Evolutionary conservation across 2,113 vertebrate species (phyloP).

Genomic region (Festucalex cinctus): DNA sequence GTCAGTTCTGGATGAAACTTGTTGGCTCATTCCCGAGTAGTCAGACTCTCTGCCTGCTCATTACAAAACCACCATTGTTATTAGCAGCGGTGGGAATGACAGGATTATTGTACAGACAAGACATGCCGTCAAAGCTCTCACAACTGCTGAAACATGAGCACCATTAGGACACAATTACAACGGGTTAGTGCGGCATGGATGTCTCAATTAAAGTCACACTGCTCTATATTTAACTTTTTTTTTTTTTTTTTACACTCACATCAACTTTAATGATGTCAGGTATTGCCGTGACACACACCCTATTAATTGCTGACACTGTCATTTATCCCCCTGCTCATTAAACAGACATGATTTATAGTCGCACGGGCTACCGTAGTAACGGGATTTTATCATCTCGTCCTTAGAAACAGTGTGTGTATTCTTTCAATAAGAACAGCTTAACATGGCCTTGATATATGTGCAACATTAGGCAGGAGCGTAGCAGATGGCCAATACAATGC

Average conservation of each 20-base stretch:
- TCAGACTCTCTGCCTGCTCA: not conserved
- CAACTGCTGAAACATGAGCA: conserved; percentile 42
- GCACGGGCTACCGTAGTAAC: conserved; percentile 48
- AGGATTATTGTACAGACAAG: conserved; percentile 35
- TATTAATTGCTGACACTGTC: conserved; percentile 69
- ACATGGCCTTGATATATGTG: conserved; percentile 53
- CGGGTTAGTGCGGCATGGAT: conserved; percentile 42
- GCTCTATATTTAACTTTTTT: conserved; percentile 4
- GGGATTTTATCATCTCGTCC: conserved; percentile 52
- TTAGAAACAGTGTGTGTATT: conserved; percentile 17
- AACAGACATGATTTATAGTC: conserved; percentile 68
- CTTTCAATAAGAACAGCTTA: conserved; percentile 37
- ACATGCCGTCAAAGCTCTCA: conserved; percentile 17
- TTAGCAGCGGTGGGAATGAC: conserved; percentile 1
- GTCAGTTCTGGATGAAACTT: not conserved
- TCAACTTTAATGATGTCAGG: conserved; percentile 57
- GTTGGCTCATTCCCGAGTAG: not conserved
- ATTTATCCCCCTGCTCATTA: conserved; percentile 67
- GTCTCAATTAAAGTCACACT: conserved; percentile 49
- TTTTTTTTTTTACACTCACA: conserved; percentile 31
- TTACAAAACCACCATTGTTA: not conserved
- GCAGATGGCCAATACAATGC: conserved; percentile 53
- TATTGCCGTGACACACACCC: conserved; percentile 7
- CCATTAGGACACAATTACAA: conserved; percentile 59
- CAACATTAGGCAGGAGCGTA: conserved; percentile 42